Evolutionary conservation across 1,140 invertebrate species (phyloP).

Genomic region (Ostrea denselamellosa): DNA sequence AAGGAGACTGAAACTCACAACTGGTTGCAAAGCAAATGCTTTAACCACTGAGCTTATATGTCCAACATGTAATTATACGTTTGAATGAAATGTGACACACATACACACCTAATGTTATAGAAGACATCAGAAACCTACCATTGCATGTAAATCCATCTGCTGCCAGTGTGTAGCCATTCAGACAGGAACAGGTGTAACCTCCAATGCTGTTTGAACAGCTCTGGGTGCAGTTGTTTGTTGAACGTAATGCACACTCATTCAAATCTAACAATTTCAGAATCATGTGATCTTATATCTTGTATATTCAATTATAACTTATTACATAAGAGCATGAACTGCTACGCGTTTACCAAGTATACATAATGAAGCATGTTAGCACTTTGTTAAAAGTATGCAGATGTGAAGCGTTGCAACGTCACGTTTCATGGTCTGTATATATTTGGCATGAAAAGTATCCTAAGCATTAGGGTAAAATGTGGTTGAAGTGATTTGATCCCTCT

Average conservation of each 20-base stretch:
- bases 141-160: slow-evolving; percentile 79
- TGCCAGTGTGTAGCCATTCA: slow-evolving; percentile 81
- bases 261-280: slow-evolving; percentile 54
- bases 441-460: too few relatives aligned
- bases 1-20: not conserved
- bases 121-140: slow-evolving; percentile 55
- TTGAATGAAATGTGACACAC: too few relatives aligned
- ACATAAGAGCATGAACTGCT: too few relatives aligned
- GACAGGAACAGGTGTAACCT: slow-evolving; percentile 80
- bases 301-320: too few relatives aligned
- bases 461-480: too few relatives aligned
- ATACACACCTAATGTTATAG: not conserved
- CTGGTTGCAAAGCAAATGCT: not conserved
- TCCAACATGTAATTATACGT: not conserved
- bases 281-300: too few relatives aligned
- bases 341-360: too few relatives aligned
- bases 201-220: slow-evolving; percentile 81
- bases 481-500: too few relatives aligned
- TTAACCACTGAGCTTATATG: not conserved
- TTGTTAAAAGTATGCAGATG: too few relatives aligned
- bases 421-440: too few relatives aligned
- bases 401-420: too few relatives aligned
- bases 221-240: slow-evolving; percentile 53
- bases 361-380: too few relatives aligned
- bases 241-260: slow-evolving; percentile 55